Base-by-base conservation (phyloP, 2,888 invertebrate genomes). In the Sarcophaga subvicina region DNA sequence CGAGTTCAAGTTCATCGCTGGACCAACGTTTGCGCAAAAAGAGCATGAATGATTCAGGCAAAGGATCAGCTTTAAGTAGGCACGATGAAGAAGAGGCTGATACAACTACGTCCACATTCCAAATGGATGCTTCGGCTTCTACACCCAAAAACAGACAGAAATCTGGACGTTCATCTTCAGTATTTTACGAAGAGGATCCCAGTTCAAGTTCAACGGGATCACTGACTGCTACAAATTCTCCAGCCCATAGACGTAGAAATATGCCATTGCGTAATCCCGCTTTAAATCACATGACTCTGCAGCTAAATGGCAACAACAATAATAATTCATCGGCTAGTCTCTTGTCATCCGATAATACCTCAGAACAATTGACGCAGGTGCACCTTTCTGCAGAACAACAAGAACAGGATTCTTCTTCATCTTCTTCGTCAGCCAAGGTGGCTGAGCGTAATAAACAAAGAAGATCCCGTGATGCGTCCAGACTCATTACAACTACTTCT, bases 11-110 rank as follows among this genome's bases (percentile, higher is more conserved):
- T 71, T 92, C 93, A 6, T 93, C 93, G 37, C 80, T 92, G 79
- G 93, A 94, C 86, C 92, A 93, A 86, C 91, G 92, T 22, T 85
- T 93, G 80, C 92, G 93, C 22, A 94, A 93, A 87, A 94, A 93
- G 89, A 94, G 93, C 87, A 93, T 94, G 93, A 92, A 94, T 63
- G 94, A 94, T 88, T 94, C 93, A 49, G 93, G 94, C 70, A 94
- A 94, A 83, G 93, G 93, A 6, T 93, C 94, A 17, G 93, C 93
- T 1, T 90, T 93, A 17, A 93, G 93, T 89, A 91, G 93, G 3
- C 93, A 94, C 66, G 93, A 93, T 64, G 94, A 94, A 88, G 92
- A 91, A 14, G 22, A 82, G 45, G 84, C 83, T 75, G 79, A 72
- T 62, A 64, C 72, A 88, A 84, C 89, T 83, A 63, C 89, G 66